Evolutionary conservation across 2,888 invertebrate species (phyloP).

Genomic region (Sphaeridia pumilis): DNA sequence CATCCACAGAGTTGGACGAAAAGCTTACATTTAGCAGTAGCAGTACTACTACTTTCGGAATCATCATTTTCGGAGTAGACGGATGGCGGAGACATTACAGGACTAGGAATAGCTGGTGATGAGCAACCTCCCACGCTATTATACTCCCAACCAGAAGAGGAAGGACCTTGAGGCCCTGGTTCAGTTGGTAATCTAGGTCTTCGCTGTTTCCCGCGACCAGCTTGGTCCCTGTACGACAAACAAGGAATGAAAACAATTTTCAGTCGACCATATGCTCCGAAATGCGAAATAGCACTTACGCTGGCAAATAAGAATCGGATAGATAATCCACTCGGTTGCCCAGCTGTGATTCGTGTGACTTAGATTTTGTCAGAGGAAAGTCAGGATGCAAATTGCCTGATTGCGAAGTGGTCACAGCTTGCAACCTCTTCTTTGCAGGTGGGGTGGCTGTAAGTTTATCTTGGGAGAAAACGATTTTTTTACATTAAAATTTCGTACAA

Average conservation of each 20-base stretch:
- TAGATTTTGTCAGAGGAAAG: slow-evolving; percentile 70
- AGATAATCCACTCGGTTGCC: slow-evolving; percentile 49
- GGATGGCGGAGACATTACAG: slow-evolving; percentile 51
- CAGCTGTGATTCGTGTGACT: slow-evolving; percentile 83
- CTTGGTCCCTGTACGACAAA: too few relatives aligned
- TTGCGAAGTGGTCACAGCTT: slow-evolving; percentile 41
- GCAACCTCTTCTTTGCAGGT: slow-evolving; percentile 63
- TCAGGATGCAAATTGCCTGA: slow-evolving; percentile 42
- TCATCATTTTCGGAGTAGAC: slow-evolving; percentile 34
- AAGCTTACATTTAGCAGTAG: not conserved
- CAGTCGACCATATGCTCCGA: not conserved
- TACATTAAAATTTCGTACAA: too few relatives aligned
- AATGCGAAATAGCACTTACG: not conserved
- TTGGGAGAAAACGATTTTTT: too few relatives aligned
- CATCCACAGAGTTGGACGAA: not conserved
- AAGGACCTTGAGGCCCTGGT: slow-evolving; percentile 43
- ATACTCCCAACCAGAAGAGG: slow-evolving; percentile 36
- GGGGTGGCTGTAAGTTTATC: slow-evolving; percentile 68
- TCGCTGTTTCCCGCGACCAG: slow-evolving; percentile 38
- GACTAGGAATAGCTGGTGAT: slow-evolving; percentile 46
- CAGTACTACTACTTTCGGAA: slow-evolving; percentile 16
- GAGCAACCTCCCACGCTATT: slow-evolving; percentile 39
- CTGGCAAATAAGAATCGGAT: slow-evolving; percentile 29
- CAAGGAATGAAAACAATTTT: not conserved
- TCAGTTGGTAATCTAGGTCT: slow-evolving; percentile 50